A percentile compares a stretch with the other conserved stretches of the same genome.
These are phyloP conservation scores for Trisateles emortualis DNA, from an alignment of 2,888 invertebrate species.

Conservation along the genomic window DNA sequence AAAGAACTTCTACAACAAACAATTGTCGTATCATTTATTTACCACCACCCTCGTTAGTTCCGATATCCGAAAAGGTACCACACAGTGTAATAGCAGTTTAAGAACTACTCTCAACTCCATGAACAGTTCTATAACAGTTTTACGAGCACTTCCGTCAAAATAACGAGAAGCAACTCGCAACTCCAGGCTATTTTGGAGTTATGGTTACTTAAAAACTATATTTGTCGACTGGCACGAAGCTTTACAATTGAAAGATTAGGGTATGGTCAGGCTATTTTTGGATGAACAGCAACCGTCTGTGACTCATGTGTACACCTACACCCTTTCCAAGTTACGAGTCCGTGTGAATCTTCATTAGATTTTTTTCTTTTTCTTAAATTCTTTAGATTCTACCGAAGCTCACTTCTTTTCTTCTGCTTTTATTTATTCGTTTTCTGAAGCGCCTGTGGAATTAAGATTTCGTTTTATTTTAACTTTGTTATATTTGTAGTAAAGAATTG, in stretches of 20 bases:
- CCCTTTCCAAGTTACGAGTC: constrained; percentile 21
- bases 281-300: constrained; percentile 27
- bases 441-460: not conserved
- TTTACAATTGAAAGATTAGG: constrained; percentile 48
- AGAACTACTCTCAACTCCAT: constrained; percentile 4
- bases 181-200: constrained; percentile 20
- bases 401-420: not conserved
- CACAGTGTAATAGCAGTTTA: not conserved
- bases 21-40: too few species aligned
- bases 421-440: not conserved
- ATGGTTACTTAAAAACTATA: constrained; percentile 39
- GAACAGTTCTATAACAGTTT: constrained; percentile 6
- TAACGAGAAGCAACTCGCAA: constrained; percentile 6
- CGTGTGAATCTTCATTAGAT: constrained; percentile 37
- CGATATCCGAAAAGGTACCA: not conserved
- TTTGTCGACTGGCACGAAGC: constrained; percentile 29
- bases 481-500: not conserved
- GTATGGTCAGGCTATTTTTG: constrained; percentile 43
- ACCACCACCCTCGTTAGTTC: not conserved
- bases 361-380: constrained; percentile 33
- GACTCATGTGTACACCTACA: constrained; percentile 41
- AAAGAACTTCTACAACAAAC: too few species aligned
- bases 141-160: constrained; percentile 25
- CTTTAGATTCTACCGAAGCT: constrained; percentile 30
- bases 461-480: not conserved